Evolutionary conservation across 2,113 vertebrate genomes (phyloP).

Genomic region (Naja naja): DNA sequence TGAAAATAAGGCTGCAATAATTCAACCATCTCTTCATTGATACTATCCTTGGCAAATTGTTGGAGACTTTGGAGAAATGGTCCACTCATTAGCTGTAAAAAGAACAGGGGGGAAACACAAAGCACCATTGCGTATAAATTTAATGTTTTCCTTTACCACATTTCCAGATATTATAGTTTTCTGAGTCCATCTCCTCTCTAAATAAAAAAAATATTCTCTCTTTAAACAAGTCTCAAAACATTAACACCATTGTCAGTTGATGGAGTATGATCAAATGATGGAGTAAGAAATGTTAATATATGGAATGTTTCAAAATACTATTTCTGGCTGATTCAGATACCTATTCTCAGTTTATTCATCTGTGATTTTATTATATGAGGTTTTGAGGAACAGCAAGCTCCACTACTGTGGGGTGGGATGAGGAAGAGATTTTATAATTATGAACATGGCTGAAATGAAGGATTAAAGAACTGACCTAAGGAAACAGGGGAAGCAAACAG

Average conservation of each 20-base stretch:
- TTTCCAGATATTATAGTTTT: not conserved
- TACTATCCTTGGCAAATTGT: slow-evolving; percentile 75
- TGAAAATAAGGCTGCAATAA: slow-evolving; percentile 76
- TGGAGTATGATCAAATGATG: too few relatives aligned
- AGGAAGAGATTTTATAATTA: not conserved
- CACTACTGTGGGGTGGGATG: not conserved
- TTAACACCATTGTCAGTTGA: not conserved
- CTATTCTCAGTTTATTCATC: not conserved
- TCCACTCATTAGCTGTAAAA: slow-evolving; percentile 79
- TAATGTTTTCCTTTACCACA: not conserved
- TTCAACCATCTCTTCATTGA: slow-evolving; percentile 78
- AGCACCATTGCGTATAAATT: not conserved
- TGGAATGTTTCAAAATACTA: not conserved
- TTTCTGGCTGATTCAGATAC: not conserved
- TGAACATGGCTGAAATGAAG: too few relatives aligned
- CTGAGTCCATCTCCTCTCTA: not conserved
- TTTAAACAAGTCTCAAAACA: not conserved
- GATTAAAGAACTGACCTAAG: not conserved
- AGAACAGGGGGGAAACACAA: not conserved
- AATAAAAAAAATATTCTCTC: not conserved
- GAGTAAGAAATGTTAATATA: not conserved
- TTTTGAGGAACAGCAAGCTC: not conserved
- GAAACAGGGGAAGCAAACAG: not conserved
- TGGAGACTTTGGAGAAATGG: slow-evolving; percentile 76
- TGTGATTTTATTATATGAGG: not conserved